Evolutionary conservation across 2,113 vertebrate genomes (phyloP).

Genomic region (Motacilla tschutschensis): DNA sequence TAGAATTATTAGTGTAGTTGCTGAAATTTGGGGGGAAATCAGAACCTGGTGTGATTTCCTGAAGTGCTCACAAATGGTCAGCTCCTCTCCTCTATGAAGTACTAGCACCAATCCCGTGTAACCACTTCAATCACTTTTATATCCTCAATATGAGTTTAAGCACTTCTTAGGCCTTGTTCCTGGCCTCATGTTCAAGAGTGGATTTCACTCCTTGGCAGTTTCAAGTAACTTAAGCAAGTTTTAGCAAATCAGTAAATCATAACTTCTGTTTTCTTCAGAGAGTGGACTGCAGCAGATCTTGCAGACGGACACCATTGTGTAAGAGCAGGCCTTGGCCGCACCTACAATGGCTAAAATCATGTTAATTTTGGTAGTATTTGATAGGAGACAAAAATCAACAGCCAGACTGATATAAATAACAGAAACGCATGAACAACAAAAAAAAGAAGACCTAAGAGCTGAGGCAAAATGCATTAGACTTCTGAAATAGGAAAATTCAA

Average conservation of each 20-base stretch:
- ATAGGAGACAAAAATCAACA: not conserved
- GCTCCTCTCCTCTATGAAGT: not conserved
- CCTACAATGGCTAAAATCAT: not conserved
- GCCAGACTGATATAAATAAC: not conserved
- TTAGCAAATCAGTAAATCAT: not conserved
- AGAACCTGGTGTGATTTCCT: conserved; percentile 28
- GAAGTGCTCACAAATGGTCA: not conserved
- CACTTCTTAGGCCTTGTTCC: not conserved
- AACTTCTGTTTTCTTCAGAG: not conserved
- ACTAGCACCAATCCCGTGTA: not conserved
- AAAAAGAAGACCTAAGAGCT: not conserved
- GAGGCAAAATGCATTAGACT: not conserved
- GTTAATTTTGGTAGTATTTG: not conserved
- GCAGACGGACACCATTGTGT: not conserved
- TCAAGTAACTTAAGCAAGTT: not conserved
- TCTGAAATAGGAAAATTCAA: not conserved
- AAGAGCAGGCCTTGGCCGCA: not conserved
- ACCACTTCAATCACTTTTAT: not conserved
- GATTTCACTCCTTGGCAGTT: not conserved
- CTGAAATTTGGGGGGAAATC: conserved; percentile 24
- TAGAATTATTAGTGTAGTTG: conserved; percentile 21
- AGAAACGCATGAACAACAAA: not conserved
- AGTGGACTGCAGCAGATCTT: not conserved
- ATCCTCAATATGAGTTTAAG: conserved; percentile 6
- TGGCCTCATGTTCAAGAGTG: not conserved